Percentiles rank a stretch among this genome's conserved stretches.
Evolutionary conservation across 2,797 vertebrate species (phyloP).

Genomic region (Cyprinella venusta): DNA sequence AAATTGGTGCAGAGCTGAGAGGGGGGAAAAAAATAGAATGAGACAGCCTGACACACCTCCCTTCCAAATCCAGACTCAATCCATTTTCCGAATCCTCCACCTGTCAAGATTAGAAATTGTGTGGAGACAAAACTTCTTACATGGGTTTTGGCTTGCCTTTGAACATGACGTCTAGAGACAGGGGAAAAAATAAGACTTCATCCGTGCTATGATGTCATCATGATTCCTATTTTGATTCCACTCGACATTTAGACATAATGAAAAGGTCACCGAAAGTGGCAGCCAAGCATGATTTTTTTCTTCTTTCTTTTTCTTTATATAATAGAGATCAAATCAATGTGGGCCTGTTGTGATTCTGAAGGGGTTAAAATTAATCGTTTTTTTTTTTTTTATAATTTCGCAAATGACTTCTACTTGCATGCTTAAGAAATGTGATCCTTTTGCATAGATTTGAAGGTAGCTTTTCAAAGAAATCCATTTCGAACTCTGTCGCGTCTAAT

Average conservation of each 20-base stretch:
- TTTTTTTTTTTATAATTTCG: neutral
- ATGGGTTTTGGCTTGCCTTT: conserved; percentile 64
- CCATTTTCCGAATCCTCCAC: conserved; percentile 68
- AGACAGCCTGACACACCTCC: conserved; percentile 70
- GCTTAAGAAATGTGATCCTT: conserved; percentile 31
- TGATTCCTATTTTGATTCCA: neutral
- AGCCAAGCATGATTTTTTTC: neutral
- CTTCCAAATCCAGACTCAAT: conserved; percentile 69
- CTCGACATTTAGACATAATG: neutral
- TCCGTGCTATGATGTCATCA: conserved; percentile 7
- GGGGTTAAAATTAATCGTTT: conserved; percentile 1
- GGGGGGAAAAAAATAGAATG: conserved; percentile 73
- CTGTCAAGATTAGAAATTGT: conserved; percentile 64
- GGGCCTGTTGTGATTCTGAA: conserved; percentile 4
- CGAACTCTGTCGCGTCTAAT: conserved; percentile 18
- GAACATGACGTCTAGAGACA: conserved; percentile 45
- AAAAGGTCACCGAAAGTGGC: neutral
- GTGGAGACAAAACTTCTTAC: conserved; percentile 64
- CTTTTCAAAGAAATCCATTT: conserved; percentile 37
- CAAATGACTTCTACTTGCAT: conserved; percentile 9
- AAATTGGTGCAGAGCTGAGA: conserved; percentile 75
- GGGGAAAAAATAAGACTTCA: conserved; percentile 8
- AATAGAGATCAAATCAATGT: neutral
- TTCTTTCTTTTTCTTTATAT: neutral
- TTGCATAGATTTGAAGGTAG: neutral